Base-by-base conservation (phyloP, 1,140 invertebrate species). In the Pseudoatta argentina region DNA sequence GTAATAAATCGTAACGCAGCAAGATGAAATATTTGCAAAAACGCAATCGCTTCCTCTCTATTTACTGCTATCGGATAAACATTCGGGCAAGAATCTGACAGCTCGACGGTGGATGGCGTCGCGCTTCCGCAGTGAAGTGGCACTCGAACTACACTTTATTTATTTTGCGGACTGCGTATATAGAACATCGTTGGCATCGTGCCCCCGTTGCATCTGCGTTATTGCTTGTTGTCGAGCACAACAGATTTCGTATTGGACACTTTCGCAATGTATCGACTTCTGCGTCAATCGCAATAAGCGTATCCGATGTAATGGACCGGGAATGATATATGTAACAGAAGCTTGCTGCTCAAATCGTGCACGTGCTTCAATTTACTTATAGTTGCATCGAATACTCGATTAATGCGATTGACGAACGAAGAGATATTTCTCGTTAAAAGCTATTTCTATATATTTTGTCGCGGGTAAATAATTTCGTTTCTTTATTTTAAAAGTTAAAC, bases 21-120 rank as follows among this genome's bases (percentile, higher is more conserved):
- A 27, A 18, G 18, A 55, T 83, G 79, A 83, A 83, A 83, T 83
- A 83, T 83, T 83, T 61, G 69, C n/a, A 83, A 63, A 81, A 83
- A 72, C 55, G 53, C 67, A 71, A 82, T 59, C 79, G 69, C 27
- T 61, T 83, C 63, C 44, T 51, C 79, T 83, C 69, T 83, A 83
- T 83, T 83, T 75, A 83, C 79, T 83, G 69, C 69, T 83, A 83
- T 83, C 71, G 79, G 79, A 83, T 75, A 83, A 83, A 83, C 79
- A 83, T 83, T 83, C 69, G 55, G 79, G 79, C 79, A 83, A 83
- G 79, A 83, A 83, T 83, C 79, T 83, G 79, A 83, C 79, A 83
- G 79, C 18, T 83, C 79, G 55, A 81, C 78, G 66, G 64, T 71
- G 78, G 78, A 82, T 61, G 55, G 79, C 55, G 39, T 72, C 55